A percentile compares a stretch with the other conserved stretches of the same genome.
Evolutionary conservation across 2,888 invertebrate genomes (phyloP).

Genomic region (Orchestes rusci): DNA sequence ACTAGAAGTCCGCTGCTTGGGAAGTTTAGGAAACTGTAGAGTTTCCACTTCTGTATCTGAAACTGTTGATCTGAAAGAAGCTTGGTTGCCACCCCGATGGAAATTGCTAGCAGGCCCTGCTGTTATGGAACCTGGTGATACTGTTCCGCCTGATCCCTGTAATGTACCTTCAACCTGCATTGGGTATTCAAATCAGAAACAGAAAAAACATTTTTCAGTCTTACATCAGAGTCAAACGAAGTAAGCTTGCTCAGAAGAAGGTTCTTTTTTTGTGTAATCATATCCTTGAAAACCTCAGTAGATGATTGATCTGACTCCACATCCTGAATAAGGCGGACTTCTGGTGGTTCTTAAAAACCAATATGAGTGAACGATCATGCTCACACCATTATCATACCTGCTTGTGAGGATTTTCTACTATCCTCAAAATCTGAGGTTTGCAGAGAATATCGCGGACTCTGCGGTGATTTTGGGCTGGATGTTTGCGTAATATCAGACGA

Average conservation of each 20-base stretch:
- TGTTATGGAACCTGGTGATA: constrained; percentile 66
- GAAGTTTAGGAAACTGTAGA: constrained; percentile 68
- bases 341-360: constrained; percentile 48
- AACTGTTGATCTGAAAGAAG: constrained; percentile 80
- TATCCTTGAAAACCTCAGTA: constrained; percentile 88
- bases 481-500: constrained; percentile 41
- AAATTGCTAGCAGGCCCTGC: constrained; percentile 64
- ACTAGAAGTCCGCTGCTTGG: constrained; percentile 77
- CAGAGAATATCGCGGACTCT: constrained; percentile 51
- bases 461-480: constrained; percentile 61
- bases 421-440: constrained; percentile 52
- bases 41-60: constrained; percentile 92
- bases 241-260: constrained; percentile 79
- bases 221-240: constrained; percentile 87
- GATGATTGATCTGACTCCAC: constrained; percentile 65
- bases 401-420: constrained; percentile 62
- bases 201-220: constrained; percentile 30
- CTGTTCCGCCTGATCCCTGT: constrained; percentile 56
- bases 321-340: constrained; percentile 52
- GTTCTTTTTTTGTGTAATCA: constrained; percentile 88
- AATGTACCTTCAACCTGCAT: constrained; percentile 53
- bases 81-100: constrained; percentile 63
- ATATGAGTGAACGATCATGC: background rate
- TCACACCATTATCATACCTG: constrained; percentile 42
- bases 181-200: background rate